Percentiles rank a stretch among this genome's conserved stretches.
These are phyloP conservation scores for Salvelinus alpinus DNA, from an alignment of 2,113 vertebrate species.

Conservation along the genomic window DNA sequence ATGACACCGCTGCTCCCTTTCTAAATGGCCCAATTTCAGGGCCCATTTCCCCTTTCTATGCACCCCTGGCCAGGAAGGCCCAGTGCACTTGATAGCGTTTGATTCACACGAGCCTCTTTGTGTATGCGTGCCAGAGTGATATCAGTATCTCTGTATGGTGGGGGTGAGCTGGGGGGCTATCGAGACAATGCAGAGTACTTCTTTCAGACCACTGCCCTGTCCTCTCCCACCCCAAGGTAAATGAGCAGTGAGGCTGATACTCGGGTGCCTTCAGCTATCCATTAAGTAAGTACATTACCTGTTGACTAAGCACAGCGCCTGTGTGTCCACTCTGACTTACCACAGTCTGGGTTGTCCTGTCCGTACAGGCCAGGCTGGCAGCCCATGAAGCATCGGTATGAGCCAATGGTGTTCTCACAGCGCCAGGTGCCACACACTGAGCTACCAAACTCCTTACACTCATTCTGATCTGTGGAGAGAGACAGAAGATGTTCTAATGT, in stretches of 20 bases:
- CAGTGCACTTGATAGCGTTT: slow-evolving; percentile 36
- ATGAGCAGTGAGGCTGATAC: neutral
- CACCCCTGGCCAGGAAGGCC: slow-evolving; percentile 16
- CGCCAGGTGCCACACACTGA: slow-evolving; percentile 69
- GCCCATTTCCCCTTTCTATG: slow-evolving; percentile 38
- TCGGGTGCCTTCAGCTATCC: neutral
- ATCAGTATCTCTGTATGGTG: slow-evolving; percentile 15
- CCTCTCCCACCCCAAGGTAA: neutral
- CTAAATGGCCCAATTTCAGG: slow-evolving; percentile 47
- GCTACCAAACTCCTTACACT: slow-evolving; percentile 74
- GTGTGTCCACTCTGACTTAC: slow-evolving; percentile 54
- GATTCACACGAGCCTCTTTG: slow-evolving; percentile 35
- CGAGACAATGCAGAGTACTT: neutral
- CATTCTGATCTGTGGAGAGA: slow-evolving; percentile 68
- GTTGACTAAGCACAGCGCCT: neutral
- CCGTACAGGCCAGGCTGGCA: slow-evolving; percentile 66
- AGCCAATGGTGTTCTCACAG: slow-evolving; percentile 79
- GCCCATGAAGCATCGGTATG: slow-evolving; percentile 71
- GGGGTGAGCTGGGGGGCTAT: neutral
- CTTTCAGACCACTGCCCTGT: neutral
- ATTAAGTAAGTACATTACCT: neutral
- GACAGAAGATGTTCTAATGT: slow-evolving; percentile 14
- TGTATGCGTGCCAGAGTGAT: slow-evolving; percentile 34
- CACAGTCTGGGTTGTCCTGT: slow-evolving; percentile 58
- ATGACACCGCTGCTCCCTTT: slow-evolving; percentile 44